Evolutionary conservation across 2,797 vertebrate genomes (phyloP).

Genomic region (Protosalanx chinensis): DNA sequence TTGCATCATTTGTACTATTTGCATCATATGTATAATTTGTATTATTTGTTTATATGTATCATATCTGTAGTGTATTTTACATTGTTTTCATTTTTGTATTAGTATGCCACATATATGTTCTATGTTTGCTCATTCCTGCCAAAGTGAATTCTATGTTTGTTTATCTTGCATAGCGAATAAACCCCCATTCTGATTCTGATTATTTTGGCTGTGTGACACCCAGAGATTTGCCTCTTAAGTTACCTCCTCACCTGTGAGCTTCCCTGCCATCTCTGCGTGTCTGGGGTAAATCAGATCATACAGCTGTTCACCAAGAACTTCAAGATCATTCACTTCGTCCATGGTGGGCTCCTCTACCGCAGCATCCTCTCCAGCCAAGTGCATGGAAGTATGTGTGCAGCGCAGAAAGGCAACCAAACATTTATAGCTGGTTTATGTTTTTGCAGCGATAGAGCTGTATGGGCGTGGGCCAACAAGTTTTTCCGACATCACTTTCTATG

Average conservation of each 20-base stretch:
- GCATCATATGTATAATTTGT: too few relatives aligned
- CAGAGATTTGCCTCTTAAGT: neutral
- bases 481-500: neutral
- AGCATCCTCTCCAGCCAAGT: neutral
- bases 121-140: too few relatives aligned
- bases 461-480: neutral
- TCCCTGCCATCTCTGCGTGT: conserved; percentile 69
- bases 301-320: conserved; percentile 72
- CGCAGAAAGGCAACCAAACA: neutral
- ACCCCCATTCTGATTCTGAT: neutral
- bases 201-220: neutral
- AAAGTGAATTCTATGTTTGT: too few relatives aligned
- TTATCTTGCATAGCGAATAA: too few relatives aligned
- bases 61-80: too few relatives aligned
- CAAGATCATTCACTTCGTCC: conserved; percentile 67
- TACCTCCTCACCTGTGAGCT: conserved; percentile 72
- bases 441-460: neutral
- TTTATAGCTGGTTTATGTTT: neutral
- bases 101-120: too few relatives aligned
- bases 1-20: too few relatives aligned
- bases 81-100: too few relatives aligned
- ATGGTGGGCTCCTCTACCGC: conserved; percentile 45
- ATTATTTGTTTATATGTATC: too few relatives aligned
- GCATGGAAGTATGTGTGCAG: neutral
- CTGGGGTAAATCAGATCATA: conserved; percentile 68